These are phyloP conservation scores for Sarcophilus harrisii DNA, from an alignment of 2,797 vertebrate species.

Conservation along the genomic window DNA sequence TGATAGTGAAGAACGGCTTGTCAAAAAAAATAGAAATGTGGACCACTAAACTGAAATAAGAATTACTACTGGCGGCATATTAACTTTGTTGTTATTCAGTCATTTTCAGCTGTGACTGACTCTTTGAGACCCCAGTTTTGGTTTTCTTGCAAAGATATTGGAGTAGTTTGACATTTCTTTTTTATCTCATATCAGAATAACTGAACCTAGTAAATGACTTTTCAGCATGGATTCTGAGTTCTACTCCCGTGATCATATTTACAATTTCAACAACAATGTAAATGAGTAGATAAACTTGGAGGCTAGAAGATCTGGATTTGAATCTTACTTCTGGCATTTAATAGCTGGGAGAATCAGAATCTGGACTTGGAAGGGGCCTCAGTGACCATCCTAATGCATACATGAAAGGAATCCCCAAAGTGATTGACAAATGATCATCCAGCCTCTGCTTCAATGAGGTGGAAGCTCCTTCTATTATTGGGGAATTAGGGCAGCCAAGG, in stretches of 20 bases:
- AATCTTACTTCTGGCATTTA: not conserved
- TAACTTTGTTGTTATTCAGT: not conserved
- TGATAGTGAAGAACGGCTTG: not conserved
- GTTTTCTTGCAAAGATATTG: not conserved
- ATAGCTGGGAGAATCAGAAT: not conserved
- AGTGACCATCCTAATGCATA: not conserved
- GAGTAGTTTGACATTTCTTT: not conserved
- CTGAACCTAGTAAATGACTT: constrained; percentile 56
- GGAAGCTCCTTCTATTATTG: not conserved
- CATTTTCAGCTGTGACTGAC: not conserved
- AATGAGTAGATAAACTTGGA: not conserved
- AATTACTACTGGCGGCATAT: not conserved
- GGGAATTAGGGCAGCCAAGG: not conserved
- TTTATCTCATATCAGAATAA: not conserved
- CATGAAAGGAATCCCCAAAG: not conserved
- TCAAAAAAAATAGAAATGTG: not conserved
- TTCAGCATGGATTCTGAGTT: not conserved
- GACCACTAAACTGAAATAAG: not conserved
- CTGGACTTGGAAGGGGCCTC: not conserved
- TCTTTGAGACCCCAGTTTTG: not conserved
- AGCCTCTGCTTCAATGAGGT: not conserved
- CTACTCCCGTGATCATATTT: constrained; percentile 56
- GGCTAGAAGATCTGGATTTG: not conserved
- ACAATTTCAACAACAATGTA: constrained; percentile 73
- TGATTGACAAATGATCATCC: not conserved